Conservation (phyloP, 2,797 vertebrate genomes). For the Acipenser ruthenus region DNA sequence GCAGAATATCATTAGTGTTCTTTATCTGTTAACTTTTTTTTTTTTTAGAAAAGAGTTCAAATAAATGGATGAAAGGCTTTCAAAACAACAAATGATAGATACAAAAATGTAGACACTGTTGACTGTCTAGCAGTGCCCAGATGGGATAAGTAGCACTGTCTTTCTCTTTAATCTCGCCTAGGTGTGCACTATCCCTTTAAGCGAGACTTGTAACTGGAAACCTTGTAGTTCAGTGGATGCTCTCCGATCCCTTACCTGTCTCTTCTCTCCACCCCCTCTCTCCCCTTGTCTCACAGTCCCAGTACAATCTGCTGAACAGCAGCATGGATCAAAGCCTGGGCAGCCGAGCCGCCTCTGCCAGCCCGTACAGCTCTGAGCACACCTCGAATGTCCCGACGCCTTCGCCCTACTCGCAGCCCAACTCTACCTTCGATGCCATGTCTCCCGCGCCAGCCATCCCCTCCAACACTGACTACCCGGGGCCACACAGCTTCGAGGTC, state of each 20-base stretch:
- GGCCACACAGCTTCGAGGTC: constrained; percentile 89
- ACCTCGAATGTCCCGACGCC: constrained; percentile 84
- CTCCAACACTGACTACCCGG: constrained; percentile 94
- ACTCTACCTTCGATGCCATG: constrained; percentile 95
- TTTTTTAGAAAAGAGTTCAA: too few relatives aligned
- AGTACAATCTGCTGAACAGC: constrained; percentile 96
- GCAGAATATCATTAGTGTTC: too few relatives aligned
- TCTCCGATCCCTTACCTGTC: constrained; percentile 59
- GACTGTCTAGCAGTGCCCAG: too few relatives aligned
- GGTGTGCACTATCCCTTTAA: constrained; percentile 52
- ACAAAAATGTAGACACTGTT: too few relatives aligned
- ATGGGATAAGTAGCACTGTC: too few relatives aligned
- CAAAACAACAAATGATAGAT: too few relatives aligned
- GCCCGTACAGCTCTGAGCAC: constrained; percentile 94
- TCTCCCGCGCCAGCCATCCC: constrained; percentile 92
- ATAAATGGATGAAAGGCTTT: too few relatives aligned
- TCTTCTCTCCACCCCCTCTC: constrained; percentile 61
- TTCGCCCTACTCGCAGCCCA: constrained; percentile 94
- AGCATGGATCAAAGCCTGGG: constrained; percentile 94
- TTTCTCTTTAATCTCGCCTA: constrained; percentile 26
- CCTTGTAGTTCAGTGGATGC: constrained; percentile 46
- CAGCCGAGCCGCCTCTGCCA: constrained; percentile 81
- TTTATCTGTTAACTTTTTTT: too few relatives aligned
- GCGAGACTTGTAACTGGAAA: constrained; percentile 74
- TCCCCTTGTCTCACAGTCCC: constrained; percentile 73